A percentile compares a stretch with the other conserved stretches of the same genome.
phyloP scores from a whole-genome alignment of 2,888 invertebrate species.

The Platycheirus albimanus region DNA sequence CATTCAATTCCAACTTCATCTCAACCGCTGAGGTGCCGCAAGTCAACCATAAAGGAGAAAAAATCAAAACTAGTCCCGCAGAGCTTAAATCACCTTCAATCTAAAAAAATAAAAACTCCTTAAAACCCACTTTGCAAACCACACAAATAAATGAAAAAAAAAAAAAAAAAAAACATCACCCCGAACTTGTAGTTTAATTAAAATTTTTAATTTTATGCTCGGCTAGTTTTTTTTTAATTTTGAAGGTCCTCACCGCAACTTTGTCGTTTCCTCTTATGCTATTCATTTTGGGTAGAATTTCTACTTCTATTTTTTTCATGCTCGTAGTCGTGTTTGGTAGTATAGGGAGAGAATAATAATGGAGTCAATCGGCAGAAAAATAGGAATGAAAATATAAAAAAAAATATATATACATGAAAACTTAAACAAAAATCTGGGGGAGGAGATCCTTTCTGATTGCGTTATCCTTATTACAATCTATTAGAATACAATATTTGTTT shows the following conservation, averaged over 20 bases:
- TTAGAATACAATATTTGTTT: conserved; percentile 23
- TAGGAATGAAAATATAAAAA: not conserved
- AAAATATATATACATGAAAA: no score
- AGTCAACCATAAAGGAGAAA: not conserved
- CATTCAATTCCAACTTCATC: no score
- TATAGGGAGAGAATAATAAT: not conserved
- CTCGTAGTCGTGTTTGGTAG: no score
- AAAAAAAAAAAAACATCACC: conserved; percentile 17
- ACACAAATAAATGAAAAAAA: conserved; percentile 30
- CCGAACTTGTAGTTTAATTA: conserved; percentile 72
- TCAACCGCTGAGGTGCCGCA: no score
- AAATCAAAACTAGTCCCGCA: not conserved
- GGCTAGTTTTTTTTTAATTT: conserved; percentile 55
- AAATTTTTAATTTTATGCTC: conserved; percentile 75
- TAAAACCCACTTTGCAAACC: conserved; percentile 13
- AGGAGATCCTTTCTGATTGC: conserved; percentile 29
- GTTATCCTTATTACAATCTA: conserved; percentile 30
- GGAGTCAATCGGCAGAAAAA: not conserved
- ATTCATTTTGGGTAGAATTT: not conserved
- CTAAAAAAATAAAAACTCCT: not conserved
- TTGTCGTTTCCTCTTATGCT: not conserved
- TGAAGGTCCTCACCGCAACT: conserved; percentile 13
- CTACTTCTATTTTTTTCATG: not conserved
- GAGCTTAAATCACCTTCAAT: not conserved
- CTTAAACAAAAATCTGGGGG: conserved; percentile 29